Conservation (phyloP, 1,140 invertebrate genomes). For the Eriocheir sinensis region DNA sequence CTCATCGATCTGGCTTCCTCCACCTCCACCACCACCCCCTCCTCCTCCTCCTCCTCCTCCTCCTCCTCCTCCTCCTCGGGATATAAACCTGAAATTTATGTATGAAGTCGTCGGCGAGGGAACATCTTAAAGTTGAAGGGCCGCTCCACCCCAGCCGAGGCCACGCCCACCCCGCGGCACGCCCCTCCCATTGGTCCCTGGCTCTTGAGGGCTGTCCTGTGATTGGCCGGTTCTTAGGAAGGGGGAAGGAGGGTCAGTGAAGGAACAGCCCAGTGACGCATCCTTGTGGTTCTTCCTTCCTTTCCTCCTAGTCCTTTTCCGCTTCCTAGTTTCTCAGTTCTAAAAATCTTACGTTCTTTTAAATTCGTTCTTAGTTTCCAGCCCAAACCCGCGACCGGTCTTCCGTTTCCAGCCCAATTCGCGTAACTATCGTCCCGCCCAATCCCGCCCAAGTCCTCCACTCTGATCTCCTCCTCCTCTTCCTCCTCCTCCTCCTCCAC, state of each 20-base stretch:
- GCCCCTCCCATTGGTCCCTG: not conserved
- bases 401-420: not conserved
- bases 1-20: not conserved
- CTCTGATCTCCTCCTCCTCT: not conserved
- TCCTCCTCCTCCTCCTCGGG: constrained; percentile 44
- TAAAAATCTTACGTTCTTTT: too few species aligned
- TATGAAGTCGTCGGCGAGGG: constrained; percentile 53
- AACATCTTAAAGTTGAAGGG: constrained; percentile 60
- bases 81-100: constrained; percentile 67
- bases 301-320: not conserved
- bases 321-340: too few species aligned
- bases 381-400: too few species aligned
- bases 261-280: not conserved
- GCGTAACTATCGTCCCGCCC: not conserved
- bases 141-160: not conserved
- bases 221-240: not conserved
- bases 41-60: not conserved
- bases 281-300: not conserved
- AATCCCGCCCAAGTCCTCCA: not conserved
- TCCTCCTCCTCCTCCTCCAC: not conserved
- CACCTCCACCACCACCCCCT: too few species aligned
- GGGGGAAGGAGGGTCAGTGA: not conserved
- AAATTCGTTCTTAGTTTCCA: too few species aligned
- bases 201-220: not conserved
- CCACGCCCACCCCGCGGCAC: constrained; percentile 39